Base-by-base conservation (phyloP, 2,888 invertebrate species). In the Nebria brevicollis region DNA sequence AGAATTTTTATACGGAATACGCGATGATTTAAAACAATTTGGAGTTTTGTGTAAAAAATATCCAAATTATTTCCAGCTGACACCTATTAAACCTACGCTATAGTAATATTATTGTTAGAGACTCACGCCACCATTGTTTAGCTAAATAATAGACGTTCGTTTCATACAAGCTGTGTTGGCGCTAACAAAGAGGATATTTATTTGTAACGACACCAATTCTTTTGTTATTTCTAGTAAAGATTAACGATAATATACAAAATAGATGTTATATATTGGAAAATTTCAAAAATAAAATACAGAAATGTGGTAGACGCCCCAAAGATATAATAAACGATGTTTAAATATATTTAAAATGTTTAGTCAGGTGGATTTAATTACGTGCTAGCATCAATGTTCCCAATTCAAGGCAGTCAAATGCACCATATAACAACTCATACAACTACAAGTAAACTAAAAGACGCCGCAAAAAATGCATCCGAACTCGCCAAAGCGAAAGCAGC, bases 291-390 rank as follows among this genome's bases (percentile, higher is more conserved):
- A 11, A 2, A 54, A 2, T 4, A 34, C 2, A 34, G 34, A 34
- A 54, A 54, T 54, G 4, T 54, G 13, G 2, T 54, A 54, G 54
- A 54, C 54, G 8, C 54, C 8, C 8, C 1, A 54, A 54, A 54
- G 8, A 54, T 54, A 54, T 6, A 26, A 34, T 34, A 4, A 5
- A 34, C 34, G 34, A 77, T 74, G 54, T 42, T 77, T 34, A 42
- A 66, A 42, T 65, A 73, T 26, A 11, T 26, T 64, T 26, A 65
- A 11, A 34, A 64, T 34, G 82, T 84, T 41, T 77, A 93, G 93
- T 91, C 91, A 73, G 91, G 91, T 84, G 98, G 98, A 13, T 97
- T 97, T 89, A 95, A 97, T 89, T 91, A 94, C 88, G 96, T 97
- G 1, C 90, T 97, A 7, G 90, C 92, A 83, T 91, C 91, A 83